Evolutionary conservation across 2,113 vertebrate species (phyloP).

Genomic region (Laticauda laticaudata): DNA sequence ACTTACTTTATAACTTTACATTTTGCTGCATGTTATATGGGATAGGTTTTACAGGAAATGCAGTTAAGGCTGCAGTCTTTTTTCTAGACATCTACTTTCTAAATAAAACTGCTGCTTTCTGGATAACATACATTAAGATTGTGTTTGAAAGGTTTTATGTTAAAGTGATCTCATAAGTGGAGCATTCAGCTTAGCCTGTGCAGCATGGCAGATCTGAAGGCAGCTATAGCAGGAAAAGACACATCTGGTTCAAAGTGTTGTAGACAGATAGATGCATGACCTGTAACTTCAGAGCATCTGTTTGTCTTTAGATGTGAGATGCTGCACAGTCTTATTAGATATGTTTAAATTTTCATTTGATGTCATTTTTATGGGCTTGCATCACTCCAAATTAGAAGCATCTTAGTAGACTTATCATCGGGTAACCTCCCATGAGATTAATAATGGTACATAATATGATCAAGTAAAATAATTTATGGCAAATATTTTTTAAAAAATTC

Average conservation of each 20-base stretch:
- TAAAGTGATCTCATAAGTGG: not conserved
- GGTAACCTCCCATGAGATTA: no score
- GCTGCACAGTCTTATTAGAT: not conserved
- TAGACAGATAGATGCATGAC: not conserved
- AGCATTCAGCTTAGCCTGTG: not conserved
- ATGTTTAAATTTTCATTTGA: not conserved
- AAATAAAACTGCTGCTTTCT: not conserved
- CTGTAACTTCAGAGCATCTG: not conserved
- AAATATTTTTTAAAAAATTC: not conserved
- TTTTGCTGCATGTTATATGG: not conserved
- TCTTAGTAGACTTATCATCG: not conserved
- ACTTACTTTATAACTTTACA: not conserved
- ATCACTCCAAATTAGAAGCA: not conserved
- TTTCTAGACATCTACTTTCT: not conserved
- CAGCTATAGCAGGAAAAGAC: not conserved
- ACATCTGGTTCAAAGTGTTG: not conserved
- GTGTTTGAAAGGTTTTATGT: not conserved
- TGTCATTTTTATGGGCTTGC: not conserved
- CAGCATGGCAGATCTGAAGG: not conserved
- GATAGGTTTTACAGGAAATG: not conserved
- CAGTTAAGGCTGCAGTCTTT: not conserved
- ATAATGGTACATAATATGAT: not conserved
- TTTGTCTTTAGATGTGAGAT: not conserved
- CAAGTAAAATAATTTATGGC: not conserved
- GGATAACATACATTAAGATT: not conserved